These are phyloP conservation scores for Diacarnus erythraeanus DNA, from an alignment of 37 sponge, comb jelly and placozoan species.

Conservation along the genomic window DNA sequence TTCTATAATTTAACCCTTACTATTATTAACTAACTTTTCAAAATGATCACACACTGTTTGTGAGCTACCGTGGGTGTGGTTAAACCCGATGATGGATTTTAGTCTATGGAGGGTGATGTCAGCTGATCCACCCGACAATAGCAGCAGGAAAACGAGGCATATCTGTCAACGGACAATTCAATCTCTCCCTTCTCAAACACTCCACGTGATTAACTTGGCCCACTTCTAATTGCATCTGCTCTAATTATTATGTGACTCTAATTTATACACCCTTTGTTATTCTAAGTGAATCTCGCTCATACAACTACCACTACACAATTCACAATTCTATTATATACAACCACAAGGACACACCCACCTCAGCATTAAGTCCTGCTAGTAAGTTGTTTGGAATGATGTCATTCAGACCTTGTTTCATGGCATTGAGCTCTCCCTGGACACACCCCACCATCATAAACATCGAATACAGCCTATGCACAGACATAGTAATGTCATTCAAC, in stretches of 20 bases:
- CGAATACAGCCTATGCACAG: constrained; percentile 64
- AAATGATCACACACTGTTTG: constrained; percentile 51
- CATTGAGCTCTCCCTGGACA: constrained; percentile 78
- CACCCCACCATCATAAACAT: constrained; percentile 82
- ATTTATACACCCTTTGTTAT: too few relatives aligned
- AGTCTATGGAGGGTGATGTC: constrained; percentile 72
- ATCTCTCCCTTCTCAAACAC: too few relatives aligned
- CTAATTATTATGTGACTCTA: too few relatives aligned
- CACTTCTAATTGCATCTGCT: too few relatives aligned
- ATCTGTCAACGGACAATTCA: too few relatives aligned
- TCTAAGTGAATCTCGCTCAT: too few relatives aligned
- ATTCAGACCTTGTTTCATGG: constrained; percentile 79
- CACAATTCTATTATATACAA: not conserved
- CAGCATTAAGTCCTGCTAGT: constrained; percentile 80
- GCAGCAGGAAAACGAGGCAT: constrained; percentile 91
- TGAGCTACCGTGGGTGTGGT: constrained; percentile 66
- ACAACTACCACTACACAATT: too few relatives aligned
- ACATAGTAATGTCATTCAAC: not conserved
- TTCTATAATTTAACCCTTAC: too few relatives aligned
- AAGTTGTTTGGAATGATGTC: constrained; percentile 80
- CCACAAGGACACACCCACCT: constrained; percentile 34
- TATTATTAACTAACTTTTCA: constrained; percentile 52
- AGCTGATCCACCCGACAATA: constrained; percentile 87
- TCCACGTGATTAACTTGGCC: too few relatives aligned
- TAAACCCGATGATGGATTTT: constrained; percentile 73